These are phyloP conservation scores for Colostygia pectinataria DNA, from an alignment of 2,888 invertebrate species.

Conservation along the genomic window DNA sequence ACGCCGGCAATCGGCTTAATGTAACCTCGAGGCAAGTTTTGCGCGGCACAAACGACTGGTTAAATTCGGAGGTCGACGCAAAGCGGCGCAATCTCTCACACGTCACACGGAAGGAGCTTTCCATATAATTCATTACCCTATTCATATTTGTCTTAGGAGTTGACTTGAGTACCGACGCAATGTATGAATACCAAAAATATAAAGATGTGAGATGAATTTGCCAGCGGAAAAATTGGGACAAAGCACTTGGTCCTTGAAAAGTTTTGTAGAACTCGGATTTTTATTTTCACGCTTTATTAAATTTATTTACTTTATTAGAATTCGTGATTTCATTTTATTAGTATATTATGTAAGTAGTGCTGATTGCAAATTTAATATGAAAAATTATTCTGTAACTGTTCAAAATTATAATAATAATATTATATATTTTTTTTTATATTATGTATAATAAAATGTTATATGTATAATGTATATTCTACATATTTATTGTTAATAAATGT, in stretches of 20 bases:
- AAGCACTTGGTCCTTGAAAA: constrained; percentile 20
- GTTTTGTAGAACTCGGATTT: constrained; percentile 19
- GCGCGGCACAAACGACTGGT: constrained; percentile 77
- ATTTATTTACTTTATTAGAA: background rate
- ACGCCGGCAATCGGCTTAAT: constrained; percentile 81
- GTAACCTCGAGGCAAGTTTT: constrained; percentile 80
- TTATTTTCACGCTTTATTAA: background rate
- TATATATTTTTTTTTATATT: background rate
- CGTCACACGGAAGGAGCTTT: constrained; percentile 77
- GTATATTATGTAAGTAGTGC: no score
- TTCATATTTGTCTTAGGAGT: constrained; percentile 80
- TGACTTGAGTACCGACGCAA: constrained; percentile 53
- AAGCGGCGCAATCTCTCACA: constrained; percentile 80
- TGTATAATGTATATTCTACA: no score
- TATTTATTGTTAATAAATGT: no score
- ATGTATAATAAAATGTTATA: background rate
- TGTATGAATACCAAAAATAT: constrained; percentile 42
- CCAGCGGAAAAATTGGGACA: constrained; percentile 26
- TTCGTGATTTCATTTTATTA: background rate
- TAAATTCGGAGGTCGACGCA: constrained; percentile 80
- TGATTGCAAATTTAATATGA: no score
- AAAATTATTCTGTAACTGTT: no score
- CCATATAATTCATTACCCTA: constrained; percentile 80
- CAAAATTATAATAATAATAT: no score
- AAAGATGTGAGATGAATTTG: constrained; percentile 34